Conservation (phyloP, 1,140 invertebrate species). For the Steinernema feltiae region DNA sequence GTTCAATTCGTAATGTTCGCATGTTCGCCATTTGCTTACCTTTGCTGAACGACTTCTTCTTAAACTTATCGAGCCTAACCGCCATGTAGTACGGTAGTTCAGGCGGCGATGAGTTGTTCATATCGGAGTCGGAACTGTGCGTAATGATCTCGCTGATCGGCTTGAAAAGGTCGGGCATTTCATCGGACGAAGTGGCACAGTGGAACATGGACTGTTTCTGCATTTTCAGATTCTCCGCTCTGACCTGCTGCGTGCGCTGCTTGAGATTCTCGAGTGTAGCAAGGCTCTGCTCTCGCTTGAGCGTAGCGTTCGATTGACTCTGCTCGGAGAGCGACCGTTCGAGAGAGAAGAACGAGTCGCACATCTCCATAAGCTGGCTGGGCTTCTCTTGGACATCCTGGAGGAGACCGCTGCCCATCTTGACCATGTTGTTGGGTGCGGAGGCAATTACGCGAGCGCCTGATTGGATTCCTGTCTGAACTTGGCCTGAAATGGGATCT, state of each 20-base stretch:
- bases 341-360: slow-evolving; percentile 20
- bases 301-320: background rate
- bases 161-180: slow-evolving; percentile 36
- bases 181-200: slow-evolving; percentile 36
- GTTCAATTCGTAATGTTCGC: too few relatives aligned
- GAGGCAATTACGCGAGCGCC: slow-evolving; percentile 16
- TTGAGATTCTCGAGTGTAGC: slow-evolving; percentile 50
- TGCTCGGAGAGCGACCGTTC: background rate
- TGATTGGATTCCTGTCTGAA: slow-evolving; percentile 2
- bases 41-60: slow-evolving; percentile 15
- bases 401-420: slow-evolving; percentile 42
- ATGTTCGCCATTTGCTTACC: background rate
- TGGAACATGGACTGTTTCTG: slow-evolving; percentile 25
- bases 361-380: slow-evolving; percentile 10
- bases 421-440: slow-evolving; percentile 40
- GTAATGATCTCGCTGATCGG: slow-evolving; percentile 33
- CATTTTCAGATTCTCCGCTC: slow-evolving; percentile 32
- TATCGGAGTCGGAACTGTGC: background rate
- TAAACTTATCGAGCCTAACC: slow-evolving; percentile 48
- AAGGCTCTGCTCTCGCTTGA: slow-evolving; percentile 52
- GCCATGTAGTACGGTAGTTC: slow-evolving; percentile 54
- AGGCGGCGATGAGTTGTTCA: slow-evolving; percentile 28
- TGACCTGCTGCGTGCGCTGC: slow-evolving; percentile 46
- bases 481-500: too few relatives aligned
- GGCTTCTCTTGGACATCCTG: slow-evolving; percentile 25